Conservation (phyloP, 2,888 invertebrate species). For the Sisyra nigra region DNA sequence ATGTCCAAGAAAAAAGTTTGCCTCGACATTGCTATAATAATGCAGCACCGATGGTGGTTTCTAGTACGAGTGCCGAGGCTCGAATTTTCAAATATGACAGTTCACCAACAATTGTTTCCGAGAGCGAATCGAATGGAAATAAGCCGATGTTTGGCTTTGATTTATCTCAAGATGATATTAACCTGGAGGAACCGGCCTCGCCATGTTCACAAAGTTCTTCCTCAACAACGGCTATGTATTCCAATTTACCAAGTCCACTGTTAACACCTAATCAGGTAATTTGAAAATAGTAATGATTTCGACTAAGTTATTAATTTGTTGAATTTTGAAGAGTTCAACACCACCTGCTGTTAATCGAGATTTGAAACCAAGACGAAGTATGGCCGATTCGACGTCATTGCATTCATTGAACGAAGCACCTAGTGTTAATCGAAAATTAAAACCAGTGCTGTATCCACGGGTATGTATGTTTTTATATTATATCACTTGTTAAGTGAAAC, state of each 20-base stretch:
- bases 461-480: neutral
- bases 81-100: constrained; percentile 42
- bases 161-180: constrained; percentile 1
- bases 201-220: constrained; percentile 30
- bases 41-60: constrained; percentile 33
- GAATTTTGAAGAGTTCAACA: constrained; percentile 26
- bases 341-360: constrained; percentile 71
- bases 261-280: constrained; percentile 16
- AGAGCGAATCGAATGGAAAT: neutral
- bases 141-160: neutral
- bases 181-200: constrained; percentile 28
- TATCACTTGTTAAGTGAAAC: too few species aligned
- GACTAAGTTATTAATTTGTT: too few species aligned
- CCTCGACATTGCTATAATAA: constrained; percentile 41
- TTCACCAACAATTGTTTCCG: constrained; percentile 18
- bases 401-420: constrained; percentile 31
- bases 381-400: constrained; percentile 29
- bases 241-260: constrained; percentile 39
- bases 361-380: constrained; percentile 53
- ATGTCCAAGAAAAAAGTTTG: constrained; percentile 18
- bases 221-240: constrained; percentile 35
- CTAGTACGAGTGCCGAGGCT: constrained; percentile 24
- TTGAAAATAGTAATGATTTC: neutral
- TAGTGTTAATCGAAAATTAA: constrained; percentile 43
- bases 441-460: constrained; percentile 27